Evolutionary conservation across 2,113 vertebrate genomes (phyloP).

Genomic region (Galemys pyrenaicus): DNA sequence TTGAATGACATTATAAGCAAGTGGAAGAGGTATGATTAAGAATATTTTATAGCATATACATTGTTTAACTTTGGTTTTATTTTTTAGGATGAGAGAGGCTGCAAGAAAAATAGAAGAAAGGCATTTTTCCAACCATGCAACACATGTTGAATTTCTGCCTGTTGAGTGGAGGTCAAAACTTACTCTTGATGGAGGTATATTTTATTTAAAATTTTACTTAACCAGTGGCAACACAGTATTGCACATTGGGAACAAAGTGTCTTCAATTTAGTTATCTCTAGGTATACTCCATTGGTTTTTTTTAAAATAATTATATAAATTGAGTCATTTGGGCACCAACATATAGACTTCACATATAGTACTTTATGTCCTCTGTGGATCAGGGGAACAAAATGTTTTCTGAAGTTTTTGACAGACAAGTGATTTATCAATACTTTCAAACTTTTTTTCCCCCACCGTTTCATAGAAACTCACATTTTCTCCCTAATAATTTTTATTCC

Average conservation of each 20-base stretch:
- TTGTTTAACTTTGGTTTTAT: slow-evolving; percentile 31
- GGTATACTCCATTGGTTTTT: neutral
- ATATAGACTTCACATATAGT: neutral
- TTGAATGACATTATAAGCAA: neutral
- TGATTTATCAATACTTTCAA: neutral
- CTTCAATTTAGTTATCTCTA: slow-evolving; percentile 42
- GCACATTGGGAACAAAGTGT: neutral
- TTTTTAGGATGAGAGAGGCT: slow-evolving; percentile 94
- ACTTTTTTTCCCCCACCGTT: neutral
- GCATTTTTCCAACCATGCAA: slow-evolving; percentile 93
- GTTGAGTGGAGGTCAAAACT: slow-evolving; percentile 99
- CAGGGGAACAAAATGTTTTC: neutral
- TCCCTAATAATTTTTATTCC: neutral
- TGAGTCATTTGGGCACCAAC: neutral
- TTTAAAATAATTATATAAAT: neutral
- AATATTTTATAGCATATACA: slow-evolving; percentile 1
- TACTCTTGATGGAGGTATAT: slow-evolving; percentile 95
- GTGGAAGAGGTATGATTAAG: neutral
- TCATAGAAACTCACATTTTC: neutral
- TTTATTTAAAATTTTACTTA: slow-evolving; percentile 46
- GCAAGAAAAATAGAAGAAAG: slow-evolving; percentile 98
- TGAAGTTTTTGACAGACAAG: neutral
- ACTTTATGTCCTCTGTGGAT: neutral
- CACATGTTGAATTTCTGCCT: slow-evolving; percentile 96
- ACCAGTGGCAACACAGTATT: neutral